Evolutionary conservation across 2,113 vertebrate genomes (phyloP), one percentile per base, ranked within the genome.

Genomic region (Pao palembangensis): DNA sequence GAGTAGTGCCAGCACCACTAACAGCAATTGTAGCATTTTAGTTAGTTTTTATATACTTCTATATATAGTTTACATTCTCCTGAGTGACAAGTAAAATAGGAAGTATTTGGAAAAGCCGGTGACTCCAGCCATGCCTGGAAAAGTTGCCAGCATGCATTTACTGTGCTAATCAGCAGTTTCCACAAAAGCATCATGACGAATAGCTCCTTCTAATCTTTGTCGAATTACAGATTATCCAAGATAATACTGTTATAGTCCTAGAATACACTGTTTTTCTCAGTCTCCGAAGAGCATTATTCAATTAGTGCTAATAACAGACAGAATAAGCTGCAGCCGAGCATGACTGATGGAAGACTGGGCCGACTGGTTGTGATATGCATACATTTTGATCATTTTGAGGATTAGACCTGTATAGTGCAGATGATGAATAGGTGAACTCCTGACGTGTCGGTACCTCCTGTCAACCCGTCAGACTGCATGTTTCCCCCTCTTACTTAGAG

Each of bases 1-100:
- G 92, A 92, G 91, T 90, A 91, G 88, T 80, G 89, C 90, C 88
- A 90, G 88, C 90, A 92, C 89, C 68, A 91, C 92, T 90, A 88
- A 85, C 69, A 86, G 81, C 77, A 65, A 44, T 44, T 13, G 17
- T 17, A 44, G 14, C 43, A 71, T 80, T 88, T 78, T 75, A 78
- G 64, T 74, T 79, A 61, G 63, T 20, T 51, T 71, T 76, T 54
- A 55, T 75, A 84, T 73, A 38, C 34, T 38, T 12, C 34, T 12
- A 38, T 38, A 38, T 38, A 12, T 38, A 38, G n/a, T 47, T 4
- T 17, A 47, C 44, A 5, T 11, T 77, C 80, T 76, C 79, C 47
- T n/a, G 31, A 74, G 61, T 67, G 59, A 52, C 57, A 72, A 77
- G 58, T 71, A 74, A 76, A 82, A 76, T 59, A 51, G 80, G 69